A percentile compares a stretch with the other conserved stretches of the same genome.
Conservation (phyloP, 2,797 vertebrate genomes). For the Cephalopachus bancanus region DNA sequence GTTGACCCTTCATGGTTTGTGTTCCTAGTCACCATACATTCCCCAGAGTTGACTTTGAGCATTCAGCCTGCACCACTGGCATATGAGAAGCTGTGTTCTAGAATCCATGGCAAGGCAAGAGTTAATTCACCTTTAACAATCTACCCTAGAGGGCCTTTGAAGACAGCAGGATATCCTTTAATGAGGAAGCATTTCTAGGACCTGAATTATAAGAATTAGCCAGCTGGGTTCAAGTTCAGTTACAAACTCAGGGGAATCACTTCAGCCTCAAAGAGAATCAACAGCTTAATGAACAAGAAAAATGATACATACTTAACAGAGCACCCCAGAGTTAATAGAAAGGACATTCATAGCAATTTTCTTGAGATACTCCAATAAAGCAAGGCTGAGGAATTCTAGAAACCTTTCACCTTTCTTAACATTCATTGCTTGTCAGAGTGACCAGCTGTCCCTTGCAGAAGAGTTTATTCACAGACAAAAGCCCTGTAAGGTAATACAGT, state of each 20-base stretch:
- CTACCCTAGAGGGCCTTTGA: neutral
- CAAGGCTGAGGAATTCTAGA: neutral
- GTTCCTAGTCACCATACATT: neutral
- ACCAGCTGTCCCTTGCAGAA: neutral
- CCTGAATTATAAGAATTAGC: neutral
- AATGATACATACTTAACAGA: neutral
- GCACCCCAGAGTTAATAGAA: neutral
- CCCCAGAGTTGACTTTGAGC: neutral
- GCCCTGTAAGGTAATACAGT: neutral
- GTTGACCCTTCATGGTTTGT: fast-evolving
- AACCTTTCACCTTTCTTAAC: neutral
- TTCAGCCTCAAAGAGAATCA: neutral
- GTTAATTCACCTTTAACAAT: neutral
- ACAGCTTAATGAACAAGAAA: neutral
- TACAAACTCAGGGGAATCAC: neutral
- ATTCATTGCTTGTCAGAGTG: neutral
- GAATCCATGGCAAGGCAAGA: neutral
- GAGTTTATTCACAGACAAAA: neutral
- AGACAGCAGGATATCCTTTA: neutral
- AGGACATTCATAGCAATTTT: neutral
- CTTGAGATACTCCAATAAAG: neutral
- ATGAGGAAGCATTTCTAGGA: neutral
- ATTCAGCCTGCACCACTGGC: fast-evolving
- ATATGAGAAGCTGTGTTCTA: neutral
- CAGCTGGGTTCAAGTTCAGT: neutral